These are phyloP conservation scores for Rotaria magnacalcarata DNA, from an alignment of 2,888 invertebrate genomes.

Conservation along the genomic window DNA sequence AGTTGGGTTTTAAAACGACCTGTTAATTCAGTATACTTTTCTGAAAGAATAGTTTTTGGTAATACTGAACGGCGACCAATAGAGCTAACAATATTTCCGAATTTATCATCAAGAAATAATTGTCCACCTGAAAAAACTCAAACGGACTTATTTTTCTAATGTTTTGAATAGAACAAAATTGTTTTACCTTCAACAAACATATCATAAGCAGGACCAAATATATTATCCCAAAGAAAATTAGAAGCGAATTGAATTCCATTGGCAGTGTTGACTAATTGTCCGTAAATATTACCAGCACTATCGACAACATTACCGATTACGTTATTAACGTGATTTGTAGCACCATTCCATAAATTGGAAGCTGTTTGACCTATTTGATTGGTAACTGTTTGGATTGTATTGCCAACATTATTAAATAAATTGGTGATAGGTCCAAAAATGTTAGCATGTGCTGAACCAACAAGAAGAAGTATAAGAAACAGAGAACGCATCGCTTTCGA, in stretches of 20 bases:
- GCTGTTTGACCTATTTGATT: not conserved
- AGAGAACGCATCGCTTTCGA: not conserved
- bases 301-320: slow-evolving; percentile 25
- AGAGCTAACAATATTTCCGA: not conserved
- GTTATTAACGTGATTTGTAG: not conserved
- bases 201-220: not conserved
- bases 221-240: slow-evolving; percentile 21
- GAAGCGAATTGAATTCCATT: slow-evolving; percentile 4
- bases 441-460: not conserved
- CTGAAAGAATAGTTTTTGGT: not conserved
- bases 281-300: slow-evolving; percentile 4
- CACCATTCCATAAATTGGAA: not conserved
- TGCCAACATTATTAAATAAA: not conserved
- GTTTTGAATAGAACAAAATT: not conserved
- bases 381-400: not conserved
- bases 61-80: not conserved
- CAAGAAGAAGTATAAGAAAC: not conserved
- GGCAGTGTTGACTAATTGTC: not conserved
- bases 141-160: not conserved
- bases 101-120: slow-evolving; percentile 27
- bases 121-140: not conserved
- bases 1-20: not conserved
- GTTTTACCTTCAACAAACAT: not conserved
- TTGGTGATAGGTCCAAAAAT: not conserved
- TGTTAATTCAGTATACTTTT: not conserved